Conservation (phyloP, 2,888 invertebrate genomes). For the Leptothorax acervorum region DNA sequence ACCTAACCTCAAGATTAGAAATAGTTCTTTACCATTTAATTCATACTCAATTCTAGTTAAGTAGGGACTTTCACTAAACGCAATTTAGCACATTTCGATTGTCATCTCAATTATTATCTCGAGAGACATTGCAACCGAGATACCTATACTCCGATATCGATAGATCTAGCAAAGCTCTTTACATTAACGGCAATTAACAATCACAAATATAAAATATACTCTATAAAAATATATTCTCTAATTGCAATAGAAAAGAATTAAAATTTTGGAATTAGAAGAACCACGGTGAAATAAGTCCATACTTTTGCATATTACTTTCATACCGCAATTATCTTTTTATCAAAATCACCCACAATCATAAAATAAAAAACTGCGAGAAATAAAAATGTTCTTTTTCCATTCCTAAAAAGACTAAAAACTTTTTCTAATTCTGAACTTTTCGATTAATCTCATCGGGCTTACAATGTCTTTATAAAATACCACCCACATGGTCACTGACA, state of each 20-base stretch:
- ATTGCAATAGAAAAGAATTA: not conserved
- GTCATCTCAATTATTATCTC: not conserved
- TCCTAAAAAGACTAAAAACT: not conserved
- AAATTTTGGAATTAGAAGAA: not conserved
- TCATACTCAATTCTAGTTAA: not conserved
- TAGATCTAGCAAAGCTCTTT: not conserved
- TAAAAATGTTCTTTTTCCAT: not conserved
- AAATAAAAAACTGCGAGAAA: not conserved
- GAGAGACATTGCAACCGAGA: not conserved
- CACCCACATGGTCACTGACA: not conserved
- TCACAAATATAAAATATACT: not conserved
- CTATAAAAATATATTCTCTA: not conserved
- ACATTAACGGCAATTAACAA: not conserved
- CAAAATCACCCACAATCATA: not conserved
- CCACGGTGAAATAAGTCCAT: not conserved
- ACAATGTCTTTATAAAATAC: not conserved
- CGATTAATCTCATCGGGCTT: not conserved
- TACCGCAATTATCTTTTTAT: not conserved
- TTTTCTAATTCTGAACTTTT: not conserved
- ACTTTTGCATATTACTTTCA: not conserved
- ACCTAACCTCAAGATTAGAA: not conserved
- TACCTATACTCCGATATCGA: not conserved
- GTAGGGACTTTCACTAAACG: not conserved
- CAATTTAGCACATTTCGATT: not conserved
- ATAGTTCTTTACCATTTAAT: conserved; percentile 1